Conservation (phyloP, 1,140 invertebrate genomes). For the Pseudomyrmex dendroicus region DNA sequence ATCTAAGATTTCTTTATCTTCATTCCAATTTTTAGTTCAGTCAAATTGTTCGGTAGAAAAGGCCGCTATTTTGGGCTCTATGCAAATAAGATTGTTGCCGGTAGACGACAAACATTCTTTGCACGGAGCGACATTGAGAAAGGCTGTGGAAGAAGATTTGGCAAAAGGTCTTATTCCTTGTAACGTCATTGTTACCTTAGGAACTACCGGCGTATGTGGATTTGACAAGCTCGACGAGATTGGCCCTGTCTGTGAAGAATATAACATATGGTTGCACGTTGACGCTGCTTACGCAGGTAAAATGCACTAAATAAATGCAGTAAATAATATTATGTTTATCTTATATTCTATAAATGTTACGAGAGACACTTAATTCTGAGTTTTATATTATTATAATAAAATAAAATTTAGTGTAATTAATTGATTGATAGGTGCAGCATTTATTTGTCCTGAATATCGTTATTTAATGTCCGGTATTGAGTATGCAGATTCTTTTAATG, state of each 20-base stretch:
- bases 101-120: slow-evolving; percentile 90
- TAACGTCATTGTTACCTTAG: slow-evolving; percentile 93
- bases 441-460: slow-evolving; percentile 96
- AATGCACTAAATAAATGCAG: no score
- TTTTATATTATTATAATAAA: neutral
- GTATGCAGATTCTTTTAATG: slow-evolving; percentile 93
- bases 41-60: slow-evolving; percentile 97
- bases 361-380: no score
- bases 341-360: no score
- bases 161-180: slow-evolving; percentile 91
- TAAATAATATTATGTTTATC: neutral
- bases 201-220: slow-evolving; percentile 96
- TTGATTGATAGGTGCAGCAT: slow-evolving; percentile 88
- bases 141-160: slow-evolving; percentile 91
- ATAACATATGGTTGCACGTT: slow-evolving; percentile 94
- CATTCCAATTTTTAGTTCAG: slow-evolving; percentile 86
- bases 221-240: slow-evolving; percentile 95
- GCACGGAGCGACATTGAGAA: slow-evolving; percentile 90
- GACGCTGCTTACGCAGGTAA: slow-evolving; percentile 94
- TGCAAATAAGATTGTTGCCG: slow-evolving; percentile 92
- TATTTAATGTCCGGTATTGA: slow-evolving; percentile 93
- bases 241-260: slow-evolving; percentile 91
- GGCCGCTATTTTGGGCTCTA: slow-evolving; percentile 92
- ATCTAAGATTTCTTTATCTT: neutral
- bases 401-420: neutral